Conservation (phyloP, 2,888 invertebrate species). For the Anoplius nigerrimus region DNA sequence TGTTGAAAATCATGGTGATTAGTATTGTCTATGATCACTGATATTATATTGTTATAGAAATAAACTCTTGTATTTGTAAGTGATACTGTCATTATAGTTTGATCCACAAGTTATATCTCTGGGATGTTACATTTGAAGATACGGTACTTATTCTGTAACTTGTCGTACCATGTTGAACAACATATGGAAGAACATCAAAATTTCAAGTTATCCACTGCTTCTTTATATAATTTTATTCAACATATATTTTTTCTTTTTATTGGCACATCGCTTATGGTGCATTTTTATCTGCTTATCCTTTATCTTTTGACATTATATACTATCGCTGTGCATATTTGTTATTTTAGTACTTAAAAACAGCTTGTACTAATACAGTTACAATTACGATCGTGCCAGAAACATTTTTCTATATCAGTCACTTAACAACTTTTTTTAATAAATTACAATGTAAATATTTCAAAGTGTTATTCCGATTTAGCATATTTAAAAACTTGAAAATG, state of each 20-base stretch:
- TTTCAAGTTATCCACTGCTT: too few species aligned
- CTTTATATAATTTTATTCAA: neutral
- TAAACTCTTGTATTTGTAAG: constrained; percentile 62
- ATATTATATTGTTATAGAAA: constrained; percentile 65
- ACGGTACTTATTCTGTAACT: constrained; percentile 6
- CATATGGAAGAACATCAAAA: constrained; percentile 3
- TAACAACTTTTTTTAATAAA: constrained; percentile 56
- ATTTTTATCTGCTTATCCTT: neutral
- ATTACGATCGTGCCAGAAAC: constrained; percentile 61
- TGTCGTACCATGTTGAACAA: constrained; percentile 16
- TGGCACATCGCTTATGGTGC: neutral
- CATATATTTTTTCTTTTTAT: neutral
- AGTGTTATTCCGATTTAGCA: constrained; percentile 39
- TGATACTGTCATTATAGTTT: constrained; percentile 57
- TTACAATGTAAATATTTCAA: constrained; percentile 51
- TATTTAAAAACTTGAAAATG: constrained; percentile 32
- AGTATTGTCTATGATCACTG: constrained; percentile 61
- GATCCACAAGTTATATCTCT: constrained; percentile 38
- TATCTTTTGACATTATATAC: neutral
- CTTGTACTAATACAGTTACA: constrained; percentile 39
- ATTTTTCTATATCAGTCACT: constrained; percentile 49
- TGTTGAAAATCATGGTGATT: constrained; percentile 65
- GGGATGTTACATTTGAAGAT: constrained; percentile 38
- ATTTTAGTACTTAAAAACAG: neutral
- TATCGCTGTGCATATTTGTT: neutral